Conservation (phyloP, 1,140 invertebrate species). For the Leptopilina clavipes region DNA sequence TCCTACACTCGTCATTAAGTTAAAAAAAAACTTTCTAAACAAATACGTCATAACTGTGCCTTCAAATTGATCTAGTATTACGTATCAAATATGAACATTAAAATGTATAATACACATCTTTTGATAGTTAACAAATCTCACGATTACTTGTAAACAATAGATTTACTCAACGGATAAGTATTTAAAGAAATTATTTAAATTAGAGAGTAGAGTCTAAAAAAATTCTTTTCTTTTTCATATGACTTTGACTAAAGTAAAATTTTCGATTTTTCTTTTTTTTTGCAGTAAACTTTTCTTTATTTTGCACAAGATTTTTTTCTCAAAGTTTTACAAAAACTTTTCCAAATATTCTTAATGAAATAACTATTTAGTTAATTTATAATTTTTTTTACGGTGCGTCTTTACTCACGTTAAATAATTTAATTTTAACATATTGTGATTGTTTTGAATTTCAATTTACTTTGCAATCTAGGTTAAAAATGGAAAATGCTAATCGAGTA, state of each 20-base stretch:
- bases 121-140: conserved; percentile 19
- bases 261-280: too few relatives aligned
- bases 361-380: too few relatives aligned
- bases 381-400: too few relatives aligned
- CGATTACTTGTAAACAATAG: background rate
- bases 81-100: conserved; percentile 23
- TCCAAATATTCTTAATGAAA: too few relatives aligned
- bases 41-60: conserved; percentile 48
- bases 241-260: too few relatives aligned
- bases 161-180: background rate
- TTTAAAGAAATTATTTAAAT: background rate
- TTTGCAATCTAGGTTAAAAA: background rate
- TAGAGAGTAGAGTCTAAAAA: background rate
- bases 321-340: too few relatives aligned
- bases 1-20: conserved; percentile 46
- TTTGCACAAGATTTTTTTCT: too few relatives aligned
- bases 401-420: too few relatives aligned
- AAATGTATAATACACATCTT: conserved; percentile 8
- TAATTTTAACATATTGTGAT: too few relatives aligned
- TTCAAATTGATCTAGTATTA: conserved; percentile 44
- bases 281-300: too few relatives aligned
- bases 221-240: too few relatives aligned
- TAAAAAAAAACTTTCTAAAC: conserved; percentile 32
- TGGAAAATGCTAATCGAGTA: background rate
- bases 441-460: background rate